These are phyloP conservation scores for Selene dorsalis DNA, from an alignment of 2,797 vertebrate genomes.

Conservation along the genomic window DNA sequence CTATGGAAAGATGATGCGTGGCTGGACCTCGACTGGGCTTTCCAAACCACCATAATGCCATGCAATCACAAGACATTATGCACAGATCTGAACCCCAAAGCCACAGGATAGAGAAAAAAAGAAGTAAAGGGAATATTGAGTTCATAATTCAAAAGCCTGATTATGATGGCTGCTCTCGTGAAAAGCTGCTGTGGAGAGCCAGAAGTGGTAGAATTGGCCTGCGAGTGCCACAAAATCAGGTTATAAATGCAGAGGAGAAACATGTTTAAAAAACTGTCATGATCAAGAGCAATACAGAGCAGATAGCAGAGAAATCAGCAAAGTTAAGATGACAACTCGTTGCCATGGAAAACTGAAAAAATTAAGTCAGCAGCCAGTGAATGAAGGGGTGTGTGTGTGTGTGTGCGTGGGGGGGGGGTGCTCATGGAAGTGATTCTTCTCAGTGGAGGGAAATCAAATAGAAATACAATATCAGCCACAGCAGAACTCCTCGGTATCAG, in stretches of 20 bases:
- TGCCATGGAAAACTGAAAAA: constrained; percentile 72
- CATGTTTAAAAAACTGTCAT: constrained; percentile 74
- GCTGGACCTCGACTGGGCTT: constrained; percentile 77
- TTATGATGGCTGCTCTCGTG: constrained; percentile 79
- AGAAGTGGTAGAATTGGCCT: constrained; percentile 79
- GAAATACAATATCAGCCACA: constrained; percentile 70
- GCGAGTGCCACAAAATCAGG: constrained; percentile 75
- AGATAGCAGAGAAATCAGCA: constrained; percentile 69
- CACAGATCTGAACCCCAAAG: constrained; percentile 83
- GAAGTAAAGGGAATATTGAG: constrained; percentile 72
- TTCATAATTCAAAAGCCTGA: constrained; percentile 82
- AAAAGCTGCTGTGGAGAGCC: constrained; percentile 76
- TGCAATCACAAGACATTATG: constrained; percentile 88
- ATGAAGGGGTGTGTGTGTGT: constrained; percentile 1
- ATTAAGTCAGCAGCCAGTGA: constrained; percentile 55
- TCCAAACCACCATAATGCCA: constrained; percentile 81
- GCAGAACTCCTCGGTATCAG: constrained; percentile 71
- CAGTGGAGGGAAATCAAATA: constrained; percentile 71
- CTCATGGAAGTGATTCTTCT: constrained; percentile 71
- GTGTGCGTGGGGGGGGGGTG: constrained; percentile 23
- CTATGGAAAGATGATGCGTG: constrained; percentile 82
- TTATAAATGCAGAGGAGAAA: constrained; percentile 74
- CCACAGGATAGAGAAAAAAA: constrained; percentile 72
- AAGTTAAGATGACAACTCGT: constrained; percentile 73
- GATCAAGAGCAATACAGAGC: constrained; percentile 70